phyloP scores from a whole-genome alignment of 2,888 invertebrate genomes.

The Gymnosoma rotundatum region DNA sequence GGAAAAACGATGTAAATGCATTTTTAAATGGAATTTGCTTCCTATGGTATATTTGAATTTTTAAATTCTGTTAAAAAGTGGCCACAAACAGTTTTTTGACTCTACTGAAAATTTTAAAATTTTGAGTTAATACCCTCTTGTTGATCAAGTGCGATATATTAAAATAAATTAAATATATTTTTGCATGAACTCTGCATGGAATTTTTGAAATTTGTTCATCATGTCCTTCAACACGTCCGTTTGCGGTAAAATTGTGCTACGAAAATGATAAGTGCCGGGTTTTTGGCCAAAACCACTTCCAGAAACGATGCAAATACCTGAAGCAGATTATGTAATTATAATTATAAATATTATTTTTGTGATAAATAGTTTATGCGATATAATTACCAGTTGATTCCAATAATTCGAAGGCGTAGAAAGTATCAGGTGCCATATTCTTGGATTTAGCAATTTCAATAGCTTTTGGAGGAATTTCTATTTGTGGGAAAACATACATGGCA shows the following conservation, averaged over 20 bases:
- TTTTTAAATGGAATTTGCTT: too few relatives aligned
- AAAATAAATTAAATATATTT: conserved; percentile 85
- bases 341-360: background rate
- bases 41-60: too few relatives aligned
- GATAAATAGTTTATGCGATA: background rate
- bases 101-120: too few relatives aligned
- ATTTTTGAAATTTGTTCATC: conserved; percentile 90
- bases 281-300: conserved; percentile 98
- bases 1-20: too few relatives aligned
- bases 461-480: conserved; percentile 90
- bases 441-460: conserved; percentile 92
- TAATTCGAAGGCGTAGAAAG: conserved; percentile 95
- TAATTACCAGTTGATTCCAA: conserved; percentile 90
- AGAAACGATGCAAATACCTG: conserved; percentile 96
- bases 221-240: conserved; percentile 90
- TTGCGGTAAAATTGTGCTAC: conserved; percentile 97
- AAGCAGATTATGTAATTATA: conserved; percentile 25
- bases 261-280: conserved; percentile 97
- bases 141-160: too few relatives aligned
- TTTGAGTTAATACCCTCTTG: too few relatives aligned
- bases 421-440: conserved; percentile 90
- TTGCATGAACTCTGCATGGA: conserved; percentile 91
- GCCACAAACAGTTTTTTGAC: too few relatives aligned
- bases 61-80: too few relatives aligned
- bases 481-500: conserved; percentile 99